phyloP scores from a whole-genome alignment of 2,888 invertebrate species.

The Scaptomyza caliginosa region DNA sequence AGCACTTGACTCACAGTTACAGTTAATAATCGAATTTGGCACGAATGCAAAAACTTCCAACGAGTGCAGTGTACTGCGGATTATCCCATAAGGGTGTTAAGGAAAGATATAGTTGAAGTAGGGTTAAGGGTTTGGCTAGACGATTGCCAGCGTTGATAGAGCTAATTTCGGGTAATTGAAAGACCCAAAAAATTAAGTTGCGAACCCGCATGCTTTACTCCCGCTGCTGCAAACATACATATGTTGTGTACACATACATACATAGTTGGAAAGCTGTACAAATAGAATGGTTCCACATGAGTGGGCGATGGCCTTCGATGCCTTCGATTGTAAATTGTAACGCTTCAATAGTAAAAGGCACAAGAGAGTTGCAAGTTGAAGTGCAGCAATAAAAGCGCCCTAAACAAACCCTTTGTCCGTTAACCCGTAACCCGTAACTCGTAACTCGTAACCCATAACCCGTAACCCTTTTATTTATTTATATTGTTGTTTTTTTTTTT shows the following conservation, averaged over 20 bases:
- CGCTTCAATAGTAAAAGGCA: conserved; percentile 67
- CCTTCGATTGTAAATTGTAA: conserved; percentile 71
- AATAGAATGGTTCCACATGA: conserved; percentile 60
- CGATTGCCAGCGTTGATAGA: conserved; percentile 40
- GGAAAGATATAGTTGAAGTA: neutral
- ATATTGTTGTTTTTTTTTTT: conserved; percentile 4
- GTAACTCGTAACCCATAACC: conserved; percentile 35
- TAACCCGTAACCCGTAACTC: neutral
- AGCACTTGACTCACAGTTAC: conserved; percentile 29
- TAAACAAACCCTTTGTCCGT: conserved; percentile 2
- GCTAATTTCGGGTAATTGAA: conserved; percentile 59
- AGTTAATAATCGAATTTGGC: conserved; percentile 67
- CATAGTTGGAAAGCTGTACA: conserved; percentile 34
- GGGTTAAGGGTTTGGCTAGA: conserved; percentile 13
- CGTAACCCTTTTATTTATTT: conserved; percentile 44
- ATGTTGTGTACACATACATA: neutral
- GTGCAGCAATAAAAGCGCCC: conserved; percentile 57
- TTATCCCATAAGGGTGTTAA: conserved; percentile 22
- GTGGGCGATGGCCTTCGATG: conserved; percentile 25
- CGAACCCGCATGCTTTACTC: conserved; percentile 16
- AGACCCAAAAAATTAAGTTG: conserved; percentile 15
- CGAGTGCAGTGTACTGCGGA: conserved; percentile 18
- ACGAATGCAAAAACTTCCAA: conserved; percentile 48
- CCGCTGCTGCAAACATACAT: neutral
- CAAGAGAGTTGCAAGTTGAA: conserved; percentile 56